Percentiles rank a stretch among this genome's conserved stretches.
Conservation (phyloP, 2,113 vertebrate species). For the Drymodes brunneopygia region DNA sequence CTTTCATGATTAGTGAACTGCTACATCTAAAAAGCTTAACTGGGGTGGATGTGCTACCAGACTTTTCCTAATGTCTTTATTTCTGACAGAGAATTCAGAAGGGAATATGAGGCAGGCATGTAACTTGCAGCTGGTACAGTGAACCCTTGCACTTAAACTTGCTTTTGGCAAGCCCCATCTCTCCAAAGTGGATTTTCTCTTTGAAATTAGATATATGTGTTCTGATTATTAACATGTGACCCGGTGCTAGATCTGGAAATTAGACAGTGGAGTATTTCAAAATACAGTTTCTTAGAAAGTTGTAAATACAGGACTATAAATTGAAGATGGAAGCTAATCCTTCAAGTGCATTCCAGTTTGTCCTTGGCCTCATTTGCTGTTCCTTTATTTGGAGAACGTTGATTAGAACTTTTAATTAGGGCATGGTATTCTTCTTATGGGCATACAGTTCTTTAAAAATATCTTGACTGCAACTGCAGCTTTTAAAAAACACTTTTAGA, state of each 20-base stretch:
- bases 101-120: background rate
- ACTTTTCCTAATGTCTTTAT: background rate
- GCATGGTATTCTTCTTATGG: constrained; percentile 15
- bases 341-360: background rate
- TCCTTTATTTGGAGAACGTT: background rate
- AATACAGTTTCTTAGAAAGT: background rate
- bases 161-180: background rate
- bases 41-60: background rate
- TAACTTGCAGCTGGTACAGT: background rate
- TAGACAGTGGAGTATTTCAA: background rate
- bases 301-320: background rate
- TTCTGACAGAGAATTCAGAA: background rate
- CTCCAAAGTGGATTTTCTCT: background rate
- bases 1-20: background rate
- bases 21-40: background rate
- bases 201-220: background rate
- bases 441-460: constrained; percentile 20
- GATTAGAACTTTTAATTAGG: constrained; percentile 49
- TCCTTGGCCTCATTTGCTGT: constrained; percentile 43
- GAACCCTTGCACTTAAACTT: background rate
- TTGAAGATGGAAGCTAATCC: background rate
- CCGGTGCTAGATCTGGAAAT: background rate
- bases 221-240: background rate
- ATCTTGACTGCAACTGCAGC: background rate
- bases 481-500: constrained; percentile 6